A percentile compares a stretch with the other conserved stretches of the same genome.
These are phyloP conservation scores for Lateolabrax maculatus DNA, from an alignment of 2,797 vertebrate genomes.

Conservation along the genomic window DNA sequence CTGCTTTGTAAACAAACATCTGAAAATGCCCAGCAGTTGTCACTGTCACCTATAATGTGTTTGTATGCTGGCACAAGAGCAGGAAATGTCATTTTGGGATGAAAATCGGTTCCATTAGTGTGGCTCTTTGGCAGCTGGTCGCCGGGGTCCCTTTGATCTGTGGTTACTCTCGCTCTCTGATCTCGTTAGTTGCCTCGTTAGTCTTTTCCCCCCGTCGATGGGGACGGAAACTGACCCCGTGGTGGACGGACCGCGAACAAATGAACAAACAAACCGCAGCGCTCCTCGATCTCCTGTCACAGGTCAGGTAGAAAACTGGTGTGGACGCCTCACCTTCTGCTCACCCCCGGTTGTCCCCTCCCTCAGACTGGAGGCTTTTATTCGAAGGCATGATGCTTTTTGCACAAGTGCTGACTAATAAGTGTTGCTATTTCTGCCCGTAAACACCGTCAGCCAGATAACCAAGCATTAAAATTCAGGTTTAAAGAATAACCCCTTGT, in stretches of 20 bases:
- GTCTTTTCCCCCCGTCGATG: slow-evolving; percentile 49
- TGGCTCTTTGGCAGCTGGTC: slow-evolving; percentile 65
- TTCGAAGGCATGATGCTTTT: slow-evolving; percentile 43
- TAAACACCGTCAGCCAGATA: neutral
- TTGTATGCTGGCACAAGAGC: slow-evolving; percentile 52
- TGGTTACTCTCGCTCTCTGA: slow-evolving; percentile 63
- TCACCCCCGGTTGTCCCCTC: slow-evolving; percentile 37
- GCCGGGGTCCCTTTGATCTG: slow-evolving; percentile 70
- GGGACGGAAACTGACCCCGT: slow-evolving; percentile 80
- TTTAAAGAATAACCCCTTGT: neutral
- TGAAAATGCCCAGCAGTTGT: slow-evolving; percentile 41
- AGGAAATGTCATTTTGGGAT: slow-evolving; percentile 58
- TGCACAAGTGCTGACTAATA: slow-evolving; percentile 19
- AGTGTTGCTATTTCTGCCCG: neutral
- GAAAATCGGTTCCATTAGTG: slow-evolving; percentile 74
- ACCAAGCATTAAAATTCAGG: neutral
- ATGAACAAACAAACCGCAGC: slow-evolving; percentile 71
- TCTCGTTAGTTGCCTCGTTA: slow-evolving; percentile 77
- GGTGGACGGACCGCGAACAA: slow-evolving; percentile 64
- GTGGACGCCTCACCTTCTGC: slow-evolving; percentile 63
- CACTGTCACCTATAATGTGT: slow-evolving; percentile 39
- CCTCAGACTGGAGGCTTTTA: slow-evolving; percentile 38
- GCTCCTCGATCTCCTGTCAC: slow-evolving; percentile 73
- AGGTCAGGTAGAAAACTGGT: slow-evolving; percentile 84
- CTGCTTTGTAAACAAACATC: slow-evolving; percentile 30